Evolutionary conservation across 1,140 invertebrate genomes (phyloP), one percentile per base, ranked within the genome.

Genomic region (Pogonognathellus flavescens): DNA sequence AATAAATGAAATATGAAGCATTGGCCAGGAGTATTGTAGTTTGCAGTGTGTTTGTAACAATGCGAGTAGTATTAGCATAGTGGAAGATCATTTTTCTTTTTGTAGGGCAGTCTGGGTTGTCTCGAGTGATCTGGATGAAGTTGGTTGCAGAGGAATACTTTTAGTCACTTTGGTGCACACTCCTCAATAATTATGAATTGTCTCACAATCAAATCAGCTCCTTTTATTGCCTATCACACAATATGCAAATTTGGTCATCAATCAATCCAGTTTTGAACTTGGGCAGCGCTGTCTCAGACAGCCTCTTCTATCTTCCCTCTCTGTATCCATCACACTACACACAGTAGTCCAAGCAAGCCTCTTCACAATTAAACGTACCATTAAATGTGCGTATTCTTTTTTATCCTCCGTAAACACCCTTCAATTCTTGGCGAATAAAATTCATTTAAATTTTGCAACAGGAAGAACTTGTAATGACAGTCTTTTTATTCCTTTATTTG

Each of bases 181-280:
- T 72, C 66, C 66, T 72, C 66, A 72, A 72, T 72, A 72, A 72
- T 72, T 72, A 72, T 72, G 66, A 72, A 72, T 72, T 72, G 66
- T 72, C 66, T 72, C 66, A 72, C 1, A 72, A 49, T 72, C 66
- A 72, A 72, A 72, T 72, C 66, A 72, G 41, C 66, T 72, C 66
- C 66, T 72, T 72, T 72, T 72, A 72, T 72, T 72, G 66, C 66
- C 66, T 72, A 72, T 72, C 66, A 72, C 25, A 72, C 66, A 14
- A 41, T 72, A 72, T 72, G 66, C 66, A 72, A 72, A 72, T 72
- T 25, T 49, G 66, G 41, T 31, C 66, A 72, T 72, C 66, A 72
- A 72, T 72, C 66, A 72, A 72, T 72, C 66, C 66, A 72, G 66
- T 49, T 72, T 72, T 72, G 66, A 72, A 72, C 31, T 72, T 72